phyloP scores from a whole-genome alignment of 2,888 invertebrate genomes.

The Heliconius hortense region DNA sequence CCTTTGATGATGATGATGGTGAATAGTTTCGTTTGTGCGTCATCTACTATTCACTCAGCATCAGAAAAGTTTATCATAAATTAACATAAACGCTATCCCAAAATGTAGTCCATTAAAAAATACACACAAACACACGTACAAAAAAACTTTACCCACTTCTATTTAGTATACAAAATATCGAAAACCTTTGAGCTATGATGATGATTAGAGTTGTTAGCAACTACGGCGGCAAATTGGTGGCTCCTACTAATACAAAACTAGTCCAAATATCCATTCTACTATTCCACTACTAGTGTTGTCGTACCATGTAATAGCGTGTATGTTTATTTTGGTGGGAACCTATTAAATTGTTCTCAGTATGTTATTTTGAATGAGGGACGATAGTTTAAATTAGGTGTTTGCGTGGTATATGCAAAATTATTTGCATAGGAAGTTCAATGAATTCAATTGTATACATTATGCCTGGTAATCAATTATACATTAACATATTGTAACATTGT shows the following conservation, averaged over 20 bases:
- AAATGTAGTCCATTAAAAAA: neutral
- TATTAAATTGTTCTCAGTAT: conserved; percentile 11
- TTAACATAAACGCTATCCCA: neutral
- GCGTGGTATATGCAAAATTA: conserved; percentile 4
- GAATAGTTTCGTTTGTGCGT: no score
- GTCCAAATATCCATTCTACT: conserved; percentile 19
- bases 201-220: conserved; percentile 21
- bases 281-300: neutral
- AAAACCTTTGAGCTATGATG: neutral
- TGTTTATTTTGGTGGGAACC: conserved; percentile 16
- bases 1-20: no score
- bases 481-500: neutral
- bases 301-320: neutral
- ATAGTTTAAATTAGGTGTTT: conserved; percentile 5
- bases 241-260: conserved; percentile 5
- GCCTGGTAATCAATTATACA: neutral
- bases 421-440: conserved; percentile 10
- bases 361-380: conserved; percentile 5
- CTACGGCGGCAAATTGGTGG: neutral
- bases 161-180: neutral
- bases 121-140: neutral
- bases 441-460: conserved; percentile 7
- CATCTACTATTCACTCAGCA: no score
- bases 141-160: neutral
- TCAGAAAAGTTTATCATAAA: neutral